Base-by-base conservation (phyloP, 1,140 invertebrate genomes). In the Glossosoma conforme region DNA sequence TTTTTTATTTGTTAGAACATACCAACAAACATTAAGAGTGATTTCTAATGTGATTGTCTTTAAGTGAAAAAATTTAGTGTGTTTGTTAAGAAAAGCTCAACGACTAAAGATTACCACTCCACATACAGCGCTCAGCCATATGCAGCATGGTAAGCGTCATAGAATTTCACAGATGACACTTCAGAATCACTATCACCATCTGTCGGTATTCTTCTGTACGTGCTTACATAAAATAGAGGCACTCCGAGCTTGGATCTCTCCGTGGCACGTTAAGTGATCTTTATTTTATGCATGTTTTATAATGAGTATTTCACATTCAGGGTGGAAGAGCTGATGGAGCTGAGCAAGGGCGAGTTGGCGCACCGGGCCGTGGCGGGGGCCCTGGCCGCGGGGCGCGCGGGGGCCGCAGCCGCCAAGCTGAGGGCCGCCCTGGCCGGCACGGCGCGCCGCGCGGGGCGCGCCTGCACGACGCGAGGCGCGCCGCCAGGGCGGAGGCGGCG, bases 291-390 rank as follows among this genome's bases (percentile, higher is more conserved):
- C n/a, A n/a, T n/a, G 6, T 28, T 28, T 6, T 28, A 28, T 28
- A 6, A 6, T 28, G 24, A 28, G n/a, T 28, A n/a, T n/a, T 28
- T 28, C 24, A 28, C n/a, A 28, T 8, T 8, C 20, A 58, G 56
- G 47, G 52, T 58, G 13, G 56, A 58, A 50, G 56, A 58, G 20
- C 17, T 58, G 10, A 58, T 58, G 56, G 56, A 58, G 14, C 24
- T 58, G 44, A 58, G 56, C 20, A 58, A 54, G 22, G 43, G 40
- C n/a, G 56, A 58, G 21, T 30, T 58, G 22, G 56, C 56, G 13
- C 56, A 58, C 40, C 20, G 52, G 3, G 56, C 52, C 5, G 56
- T 58, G 32, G 56, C 48, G 1, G 48, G 56, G 2, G 52, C 47
- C 1, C 13, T 58, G 11, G 56, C 56, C 6, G 56, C 56, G 0